Base-by-base conservation (phyloP, 1,140 invertebrate genomes). In the Pseudachorutes palmiensis region DNA sequence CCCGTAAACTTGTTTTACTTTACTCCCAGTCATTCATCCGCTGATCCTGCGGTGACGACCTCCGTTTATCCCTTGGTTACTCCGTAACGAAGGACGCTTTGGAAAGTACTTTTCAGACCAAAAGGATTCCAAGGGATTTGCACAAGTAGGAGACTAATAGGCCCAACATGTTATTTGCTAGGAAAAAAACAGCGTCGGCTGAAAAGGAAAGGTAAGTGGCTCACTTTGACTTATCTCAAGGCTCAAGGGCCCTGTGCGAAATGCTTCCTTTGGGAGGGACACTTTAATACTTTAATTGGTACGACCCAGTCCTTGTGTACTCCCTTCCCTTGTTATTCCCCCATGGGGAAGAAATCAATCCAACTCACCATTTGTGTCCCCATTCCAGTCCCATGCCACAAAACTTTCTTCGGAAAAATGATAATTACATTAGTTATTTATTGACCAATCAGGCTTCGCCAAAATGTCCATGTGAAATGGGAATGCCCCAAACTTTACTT, bases 81-180 rank as follows among this genome's bases (percentile, higher is more conserved):
- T n/a, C n/a, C n/a, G n/a, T n/a, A n/a, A n/a, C n/a, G n/a, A n/a
- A 41, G 36, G 19, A 41, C 19, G 19, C 36, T 41, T 41, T 41
- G 5, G 36, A 41, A 41, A 41, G 19, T 19, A 9, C 36, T 9
- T 19, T 41, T 41, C 5, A 41, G 19, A 41, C 5, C 36, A 41
- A 5, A 41, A 9, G 36, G 5, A 41, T 19, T 41, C 36, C 5
- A 41, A 41, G 19, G 5, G 19, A 41, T 9, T 5, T 41, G 5
- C 19, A 41, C 5, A 14, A 58, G 14, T 58, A 22, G 1, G 33
- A 31, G 1, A 19, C 30, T 62, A 19, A 1, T 36, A 26, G 26
- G n/a, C n/a, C n/a, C n/a, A 62, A 62, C 26, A 62, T 32, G 28
- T 62, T 62, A 22, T 26, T 62, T 62, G 33, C 45, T 41, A 29